Conservation (phyloP, 2,888 invertebrate species). For the Clepsis dumicolana region DNA sequence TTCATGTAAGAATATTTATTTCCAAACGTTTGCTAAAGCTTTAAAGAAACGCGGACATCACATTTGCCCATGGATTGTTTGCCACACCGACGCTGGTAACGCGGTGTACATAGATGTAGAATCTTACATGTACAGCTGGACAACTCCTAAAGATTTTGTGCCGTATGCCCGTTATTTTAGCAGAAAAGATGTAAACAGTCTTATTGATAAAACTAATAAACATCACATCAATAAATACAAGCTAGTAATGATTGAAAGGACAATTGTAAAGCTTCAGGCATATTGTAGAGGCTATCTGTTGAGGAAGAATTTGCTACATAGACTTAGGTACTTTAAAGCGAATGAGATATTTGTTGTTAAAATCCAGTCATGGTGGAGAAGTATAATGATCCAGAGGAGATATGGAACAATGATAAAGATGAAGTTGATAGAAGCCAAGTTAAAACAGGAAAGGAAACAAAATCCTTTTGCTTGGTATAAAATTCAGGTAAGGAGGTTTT, state of each 20-base stretch:
- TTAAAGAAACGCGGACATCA: constrained; percentile 76
- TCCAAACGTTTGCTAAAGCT: constrained; percentile 79
- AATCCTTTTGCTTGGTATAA: constrained; percentile 83
- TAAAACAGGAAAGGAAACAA: constrained; percentile 69
- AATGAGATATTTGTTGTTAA: constrained; percentile 74
- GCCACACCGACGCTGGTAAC: constrained; percentile 81
- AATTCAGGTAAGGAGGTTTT: constrained; percentile 70
- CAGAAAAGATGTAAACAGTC: constrained; percentile 71
- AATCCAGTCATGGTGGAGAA: constrained; percentile 89
- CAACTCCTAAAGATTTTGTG: constrained; percentile 81
- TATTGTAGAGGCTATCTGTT: constrained; percentile 86
- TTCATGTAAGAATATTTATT: constrained; percentile 76
- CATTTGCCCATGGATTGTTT: constrained; percentile 82
- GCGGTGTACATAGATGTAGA: constrained; percentile 84
- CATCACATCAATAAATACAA: constrained; percentile 75
- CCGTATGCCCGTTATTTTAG: constrained; percentile 80
- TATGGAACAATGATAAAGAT: constrained; percentile 77
- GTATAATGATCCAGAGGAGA: constrained; percentile 73
- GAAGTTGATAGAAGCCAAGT: constrained; percentile 72
- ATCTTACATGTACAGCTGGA: constrained; percentile 82
- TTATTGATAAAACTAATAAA: constrained; percentile 79
- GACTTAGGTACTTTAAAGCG: constrained; percentile 71
- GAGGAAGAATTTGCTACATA: constrained; percentile 76
- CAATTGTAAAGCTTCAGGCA: constrained; percentile 87
- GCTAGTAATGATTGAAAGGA: constrained; percentile 71